A percentile compares a stretch with the other conserved stretches of the same genome.
phyloP scores from a whole-genome alignment of 2,888 invertebrate genomes.

The Parnassius orleans region DNA sequence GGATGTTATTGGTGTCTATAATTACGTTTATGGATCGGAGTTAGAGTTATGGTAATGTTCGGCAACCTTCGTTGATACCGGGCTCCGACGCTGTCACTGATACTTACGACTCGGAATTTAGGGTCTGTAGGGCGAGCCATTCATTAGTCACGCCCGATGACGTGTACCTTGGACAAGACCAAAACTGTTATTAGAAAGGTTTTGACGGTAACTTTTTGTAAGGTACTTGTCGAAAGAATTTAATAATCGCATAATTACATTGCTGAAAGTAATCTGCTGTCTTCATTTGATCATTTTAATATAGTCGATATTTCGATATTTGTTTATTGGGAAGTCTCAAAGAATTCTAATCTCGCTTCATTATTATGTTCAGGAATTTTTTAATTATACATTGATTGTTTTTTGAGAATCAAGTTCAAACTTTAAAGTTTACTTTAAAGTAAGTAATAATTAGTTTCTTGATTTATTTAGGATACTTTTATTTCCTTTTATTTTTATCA shows the following conservation, averaged over 20 bases:
- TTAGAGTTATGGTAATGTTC: conserved; percentile 75
- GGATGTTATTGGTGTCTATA: conserved; percentile 72
- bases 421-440: too few relatives aligned
- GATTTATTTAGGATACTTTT: too few relatives aligned
- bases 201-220: conserved; percentile 56
- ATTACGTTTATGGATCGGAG: conserved; percentile 72
- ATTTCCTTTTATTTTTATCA: conserved; percentile 18
- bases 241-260: conserved; percentile 47
- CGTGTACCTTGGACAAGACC: conserved; percentile 82
- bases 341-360: too few relatives aligned
- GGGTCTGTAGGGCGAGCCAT: conserved; percentile 81
- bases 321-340: too few relatives aligned
- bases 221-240: conserved; percentile 68
- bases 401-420: too few relatives aligned
- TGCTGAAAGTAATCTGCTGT: conserved; percentile 31
- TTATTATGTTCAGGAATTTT: too few relatives aligned
- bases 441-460: too few relatives aligned
- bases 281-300: conserved; percentile 12
- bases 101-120: conserved; percentile 81
- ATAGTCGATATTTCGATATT: background rate
- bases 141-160: conserved; percentile 80
- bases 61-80: conserved; percentile 65
- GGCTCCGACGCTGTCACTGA: conserved; percentile 61
- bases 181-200: conserved; percentile 78
- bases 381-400: too few relatives aligned